Percentiles rank a stretch among this genome's conserved stretches.
These are phyloP conservation scores for Lycophotia porphyrea DNA, from an alignment of 2,888 invertebrate genomes.

Conservation along the genomic window DNA sequence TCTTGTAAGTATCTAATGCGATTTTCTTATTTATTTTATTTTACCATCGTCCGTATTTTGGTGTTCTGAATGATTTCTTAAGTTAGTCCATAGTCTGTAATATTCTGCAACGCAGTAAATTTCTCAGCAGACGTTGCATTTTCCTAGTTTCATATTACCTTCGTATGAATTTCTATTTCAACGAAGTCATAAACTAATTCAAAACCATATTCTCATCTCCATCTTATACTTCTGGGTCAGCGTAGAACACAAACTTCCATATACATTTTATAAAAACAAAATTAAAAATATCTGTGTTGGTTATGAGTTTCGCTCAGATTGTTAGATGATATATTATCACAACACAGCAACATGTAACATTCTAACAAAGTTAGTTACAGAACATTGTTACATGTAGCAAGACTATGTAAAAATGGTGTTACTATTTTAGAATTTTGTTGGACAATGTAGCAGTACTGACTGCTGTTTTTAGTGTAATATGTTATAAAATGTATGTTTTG, in stretches of 20 bases:
- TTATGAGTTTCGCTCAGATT: background rate
- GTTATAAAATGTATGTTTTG: background rate
- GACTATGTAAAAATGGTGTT: background rate
- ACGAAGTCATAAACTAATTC: background rate
- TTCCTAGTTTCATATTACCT: background rate
- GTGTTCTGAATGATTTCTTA: no score
- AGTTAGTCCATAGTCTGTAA: no score
- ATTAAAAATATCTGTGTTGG: conserved; percentile 20
- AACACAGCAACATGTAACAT: conserved; percentile 21
- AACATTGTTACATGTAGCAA: conserved; percentile 23
- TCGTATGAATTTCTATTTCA: background rate
- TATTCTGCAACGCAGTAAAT: background rate
- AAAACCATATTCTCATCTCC: background rate
- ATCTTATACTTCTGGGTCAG: background rate
- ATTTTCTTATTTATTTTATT: no score
- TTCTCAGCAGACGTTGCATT: background rate
- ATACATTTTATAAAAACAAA: background rate
- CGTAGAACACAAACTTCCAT: background rate
- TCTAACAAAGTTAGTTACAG: conserved; percentile 21
- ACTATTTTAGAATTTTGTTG: background rate
- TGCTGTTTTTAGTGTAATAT: background rate
- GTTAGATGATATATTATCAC: conserved; percentile 9
- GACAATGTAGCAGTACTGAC: background rate
- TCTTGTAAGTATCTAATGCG: no score
- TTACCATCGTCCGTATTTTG: no score